Evolutionary conservation across 2,888 invertebrate species (phyloP), one percentile per base, ranked within the genome.

Genomic region (Drosophila mettleri): DNA sequence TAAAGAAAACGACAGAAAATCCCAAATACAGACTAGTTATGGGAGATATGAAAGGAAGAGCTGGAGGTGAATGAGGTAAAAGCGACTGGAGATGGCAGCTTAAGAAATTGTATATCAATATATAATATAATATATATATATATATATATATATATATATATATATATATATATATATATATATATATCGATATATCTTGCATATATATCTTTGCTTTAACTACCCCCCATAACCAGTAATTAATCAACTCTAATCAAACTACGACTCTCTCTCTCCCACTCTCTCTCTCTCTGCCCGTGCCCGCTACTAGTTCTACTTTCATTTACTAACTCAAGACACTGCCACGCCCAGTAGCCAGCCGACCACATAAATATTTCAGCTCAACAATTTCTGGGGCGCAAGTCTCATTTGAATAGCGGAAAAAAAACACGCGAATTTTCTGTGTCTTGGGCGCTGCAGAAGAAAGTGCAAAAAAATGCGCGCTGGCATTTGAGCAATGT

Each of bases 401-500:
- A 72, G 63, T 73, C 57, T 49, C 63, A 54, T 77, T 75, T 73
- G 54, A 58, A 54, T 60, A 41, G 49, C 20, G 59, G 46, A 24
- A 16, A 68, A 71, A 59, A 14, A n/a, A 68, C 68, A 62, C 20
- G 9, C 43, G 24, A 46, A 48, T 18, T 18, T n/a, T 45, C 57
- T 63, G 53, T 20, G 69, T 55, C 64, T 65, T 69, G 69, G 41
- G 49, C 29, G 27, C 38, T 53, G 45, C n/a, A 38, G 67, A 65
- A 63, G 67, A 69, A 65, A 65, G 65, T 54, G 36, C 63, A 57
- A 46, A 69, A 74, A 78, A 73, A 85, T 83, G 73, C 60, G 78
- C 85, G 62, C 70, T 71, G 88, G 88, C 73, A 85, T 85, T 78
- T 75, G 14, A 88, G 65, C 61, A 85, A 85, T 85, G 81, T 84